Base-by-base conservation (phyloP, 2,888 invertebrate genomes). In the Slavum lentiscoides region DNA sequence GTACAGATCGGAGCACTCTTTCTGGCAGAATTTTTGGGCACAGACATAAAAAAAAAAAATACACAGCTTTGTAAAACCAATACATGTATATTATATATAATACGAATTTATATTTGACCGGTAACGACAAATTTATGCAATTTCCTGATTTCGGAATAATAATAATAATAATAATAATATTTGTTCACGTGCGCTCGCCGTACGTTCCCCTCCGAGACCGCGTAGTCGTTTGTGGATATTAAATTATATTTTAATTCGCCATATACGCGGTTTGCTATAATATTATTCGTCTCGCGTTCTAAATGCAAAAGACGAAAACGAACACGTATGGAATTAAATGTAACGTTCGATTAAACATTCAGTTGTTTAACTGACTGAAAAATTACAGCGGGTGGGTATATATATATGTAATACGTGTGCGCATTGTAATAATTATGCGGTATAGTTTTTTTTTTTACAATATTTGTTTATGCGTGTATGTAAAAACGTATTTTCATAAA, bases 361-460 rank as follows among this genome's bases (percentile, higher is more conserved):
- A n/a, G 39, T 74, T 55, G 74, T 53, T 53, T 74, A 62, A 74
- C 73, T 53, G 64, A 74, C 64, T 55, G 74, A 64, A 64, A 74
- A 74, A 11, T 21, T 53, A 64, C 74, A n/a, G 49, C n/a, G 17
- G 19, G 49, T 55, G 23, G 30, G 37, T 70, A 21, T 11, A 53
- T 55, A 30, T 19, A 11, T 19, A 53, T 19, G 9, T 17, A 30
- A 69, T 69, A 62, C 30, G 37, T 64, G 30, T 3, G 30, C 30
- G 49, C n/a, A 9, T 53, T 30, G 9, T 2, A 13, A 11, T 11
- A 55, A 11, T 8, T 19, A 7, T 30, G 19, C 62, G 53, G 61
- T 62, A 62, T 62, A 73, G 49, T 73, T 62, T 62, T 0, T 19
- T 61, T 61, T 55, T 53, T 53, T 13, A 62, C 0, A 43, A 7